Evolutionary conservation across 1,140 invertebrate genomes (phyloP), one percentile per base, ranked within the genome.

Genomic region (Alviniconcha marisindica): DNA sequence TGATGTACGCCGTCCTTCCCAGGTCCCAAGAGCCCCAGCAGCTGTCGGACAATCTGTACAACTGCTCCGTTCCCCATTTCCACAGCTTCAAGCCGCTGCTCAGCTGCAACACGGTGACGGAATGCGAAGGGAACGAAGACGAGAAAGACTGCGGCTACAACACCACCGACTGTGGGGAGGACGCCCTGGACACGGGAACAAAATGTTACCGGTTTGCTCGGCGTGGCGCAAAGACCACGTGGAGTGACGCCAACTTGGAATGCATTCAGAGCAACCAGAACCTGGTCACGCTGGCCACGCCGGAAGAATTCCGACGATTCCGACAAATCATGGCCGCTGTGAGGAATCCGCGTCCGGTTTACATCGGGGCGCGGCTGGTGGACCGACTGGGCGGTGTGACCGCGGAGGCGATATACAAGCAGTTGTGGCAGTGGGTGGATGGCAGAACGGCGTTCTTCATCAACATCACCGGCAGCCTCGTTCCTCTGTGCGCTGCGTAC

Each of bases 351-450:
- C 71, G 15, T 21, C 0, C 15, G 0, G 28, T 74, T 18, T 74
- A 21, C 24, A 12, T 74, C 3, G 71, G 71, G 21, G 38, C 42
- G 42, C 71, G n/a, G 7, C 18, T 48, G 21, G 15, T 48, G 3
- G 5, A 33, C 2, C 24, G 38, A 44, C 42, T 28, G 1, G 15
- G 44, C 38, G 31, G 38, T 33, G 28, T 69, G 24, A 18, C 71
- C n/a, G 10, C 44, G 42, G 10, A 36, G 24, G 71, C 71, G 4
- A 21, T 74, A 5, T 74, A 74, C 71, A 40, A 31, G n/a, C 10
- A 44, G 2, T 18, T 74, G 15, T 74, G 71, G 71, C 71, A 74
- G 38, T 74, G 71, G 71, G 38, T 48, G 71, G 71, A 74, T 21
- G 38, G n/a, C 3, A 74, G 38, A n/a, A 74, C 42, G 15, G 71